Conservation (phyloP, 2,888 invertebrate genomes). For the Rhamphomyia laevipes region DNA sequence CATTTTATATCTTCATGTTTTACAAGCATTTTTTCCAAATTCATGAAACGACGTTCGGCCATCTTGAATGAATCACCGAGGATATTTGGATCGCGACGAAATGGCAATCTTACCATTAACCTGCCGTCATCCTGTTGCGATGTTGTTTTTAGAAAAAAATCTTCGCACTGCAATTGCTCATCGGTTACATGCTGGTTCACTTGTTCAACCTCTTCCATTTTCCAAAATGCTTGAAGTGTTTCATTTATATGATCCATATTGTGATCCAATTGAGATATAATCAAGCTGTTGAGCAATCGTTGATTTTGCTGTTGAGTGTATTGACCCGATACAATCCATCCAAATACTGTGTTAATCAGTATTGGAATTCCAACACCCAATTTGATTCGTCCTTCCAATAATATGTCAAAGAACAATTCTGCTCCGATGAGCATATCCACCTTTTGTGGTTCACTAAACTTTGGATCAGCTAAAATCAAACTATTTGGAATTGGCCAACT, state of each 20-base stretch:
- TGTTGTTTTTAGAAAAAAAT: neutral
- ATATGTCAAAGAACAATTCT: conserved; percentile 3
- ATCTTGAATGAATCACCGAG: neutral
- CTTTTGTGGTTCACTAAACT: conserved; percentile 1
- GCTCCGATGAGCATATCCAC: conserved; percentile 8
- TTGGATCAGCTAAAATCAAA: conserved; percentile 6
- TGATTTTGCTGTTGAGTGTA: neutral
- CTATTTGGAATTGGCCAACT: conserved; percentile 1
- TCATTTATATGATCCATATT: neutral
- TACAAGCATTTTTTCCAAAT: too few species aligned
- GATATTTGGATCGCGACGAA: neutral
- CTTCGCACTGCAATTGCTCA: neutral
- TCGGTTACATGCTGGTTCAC: neutral
- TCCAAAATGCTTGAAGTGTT: neutral
- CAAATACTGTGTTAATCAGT: conserved; percentile 2
- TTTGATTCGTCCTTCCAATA: conserved; percentile 2
- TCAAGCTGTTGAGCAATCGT: neutral
- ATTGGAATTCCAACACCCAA: neutral
- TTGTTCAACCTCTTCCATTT: neutral
- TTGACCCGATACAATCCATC: conserved; percentile 6
- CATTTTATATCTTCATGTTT: too few species aligned
- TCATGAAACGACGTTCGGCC: neutral
- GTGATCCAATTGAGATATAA: too few species aligned
- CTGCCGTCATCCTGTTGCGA: neutral
- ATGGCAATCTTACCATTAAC: neutral